phyloP scores from a whole-genome alignment of 2,113 vertebrate species.

The Urocolius indicus region DNA sequence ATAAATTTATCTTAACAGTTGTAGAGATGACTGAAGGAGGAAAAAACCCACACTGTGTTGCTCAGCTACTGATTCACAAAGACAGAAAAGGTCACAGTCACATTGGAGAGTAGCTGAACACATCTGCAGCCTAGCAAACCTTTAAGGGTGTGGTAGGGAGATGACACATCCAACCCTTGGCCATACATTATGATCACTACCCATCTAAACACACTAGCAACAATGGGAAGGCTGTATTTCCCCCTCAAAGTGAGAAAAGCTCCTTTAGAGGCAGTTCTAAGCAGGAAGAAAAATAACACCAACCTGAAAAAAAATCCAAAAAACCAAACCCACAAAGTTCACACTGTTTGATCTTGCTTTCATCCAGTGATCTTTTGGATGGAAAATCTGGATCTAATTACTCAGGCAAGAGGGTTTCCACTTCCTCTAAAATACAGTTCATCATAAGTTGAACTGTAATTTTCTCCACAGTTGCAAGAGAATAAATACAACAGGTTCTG shows the following conservation, averaged over 20 bases:
- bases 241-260: neutral
- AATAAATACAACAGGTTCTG: neutral
- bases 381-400: slow-evolving; percentile 1
- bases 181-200: neutral
- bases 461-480: neutral
- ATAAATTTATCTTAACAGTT: neutral
- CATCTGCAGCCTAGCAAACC: neutral
- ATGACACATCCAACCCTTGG: neutral
- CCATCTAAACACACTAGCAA: neutral
- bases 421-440: neutral
- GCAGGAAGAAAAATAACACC: neutral
- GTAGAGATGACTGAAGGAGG: neutral
- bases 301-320: neutral
- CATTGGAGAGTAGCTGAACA: neutral
- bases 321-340: neutral
- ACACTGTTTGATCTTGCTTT: neutral
- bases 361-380: neutral
- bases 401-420: neutral
- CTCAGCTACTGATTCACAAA: neutral
- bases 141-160: neutral
- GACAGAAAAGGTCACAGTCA: neutral
- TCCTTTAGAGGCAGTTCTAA: neutral
- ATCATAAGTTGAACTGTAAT: neutral
- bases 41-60: neutral
- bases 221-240: neutral